Conservation (phyloP, 1,140 invertebrate species). For the Littorina saxatilis region DNA sequence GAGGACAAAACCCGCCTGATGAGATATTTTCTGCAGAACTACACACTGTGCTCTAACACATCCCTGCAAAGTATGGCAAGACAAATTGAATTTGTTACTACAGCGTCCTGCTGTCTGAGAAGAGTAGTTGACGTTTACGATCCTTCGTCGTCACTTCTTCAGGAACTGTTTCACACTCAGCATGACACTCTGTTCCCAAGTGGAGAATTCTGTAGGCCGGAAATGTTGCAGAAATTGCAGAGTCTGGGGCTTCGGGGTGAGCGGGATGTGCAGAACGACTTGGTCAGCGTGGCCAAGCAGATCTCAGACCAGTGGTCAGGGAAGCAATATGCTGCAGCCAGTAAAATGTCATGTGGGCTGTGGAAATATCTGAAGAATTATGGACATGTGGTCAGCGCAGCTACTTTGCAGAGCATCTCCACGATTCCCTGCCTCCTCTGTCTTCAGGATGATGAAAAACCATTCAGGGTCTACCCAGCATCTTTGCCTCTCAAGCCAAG, state of each 20-base stretch:
- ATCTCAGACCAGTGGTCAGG: not conserved
- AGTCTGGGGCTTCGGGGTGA: conserved; percentile 31
- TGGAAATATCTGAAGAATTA: not conserved
- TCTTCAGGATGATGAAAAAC: conserved; percentile 22
- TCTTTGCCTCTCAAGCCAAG: conserved; percentile 18
- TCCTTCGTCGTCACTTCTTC: conserved; percentile 14
- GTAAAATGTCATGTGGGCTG: conserved; percentile 10
- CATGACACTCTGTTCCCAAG: conserved; percentile 41
- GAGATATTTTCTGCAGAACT: conserved; percentile 28
- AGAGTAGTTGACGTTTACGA: conserved; percentile 37
- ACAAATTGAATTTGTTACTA: conserved; percentile 27
- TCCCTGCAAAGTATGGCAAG: not conserved
- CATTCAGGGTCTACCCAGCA: conserved; percentile 10
- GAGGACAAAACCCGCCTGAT: conserved; percentile 21
- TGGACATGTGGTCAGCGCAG: not conserved
- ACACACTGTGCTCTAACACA: not conserved
- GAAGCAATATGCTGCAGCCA: not conserved
- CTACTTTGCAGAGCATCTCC: not conserved
- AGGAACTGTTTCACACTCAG: conserved; percentile 36
- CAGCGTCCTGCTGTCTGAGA: not conserved
- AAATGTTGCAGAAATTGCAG: conserved; percentile 22
- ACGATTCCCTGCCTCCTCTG: conserved; percentile 21
- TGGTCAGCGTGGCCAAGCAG: conserved; percentile 27
- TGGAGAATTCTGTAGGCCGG: conserved; percentile 13
- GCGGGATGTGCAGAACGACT: conserved; percentile 31